Evolutionary conservation across 2,113 vertebrate species (phyloP).

Genomic region (Tetrao urogallus): DNA sequence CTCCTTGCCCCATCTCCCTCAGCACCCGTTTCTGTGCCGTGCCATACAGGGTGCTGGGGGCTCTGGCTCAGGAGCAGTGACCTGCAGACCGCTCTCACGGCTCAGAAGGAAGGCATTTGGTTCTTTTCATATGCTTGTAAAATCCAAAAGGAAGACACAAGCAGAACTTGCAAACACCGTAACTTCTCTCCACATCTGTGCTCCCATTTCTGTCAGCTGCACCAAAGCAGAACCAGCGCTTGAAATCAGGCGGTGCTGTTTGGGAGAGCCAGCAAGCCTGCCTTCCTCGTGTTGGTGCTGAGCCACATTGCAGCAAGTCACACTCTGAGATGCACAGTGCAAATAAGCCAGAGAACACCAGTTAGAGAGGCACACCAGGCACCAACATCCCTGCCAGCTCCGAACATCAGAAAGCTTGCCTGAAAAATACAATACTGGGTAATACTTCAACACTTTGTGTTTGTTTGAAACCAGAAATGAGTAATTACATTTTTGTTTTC

Average conservation of each 20-base stretch:
- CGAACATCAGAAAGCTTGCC: neutral
- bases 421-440: neutral
- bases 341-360: neutral
- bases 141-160: neutral
- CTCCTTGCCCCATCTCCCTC: neutral
- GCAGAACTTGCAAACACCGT: neutral
- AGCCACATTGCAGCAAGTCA: neutral
- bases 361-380: accelerated
- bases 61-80: neutral
- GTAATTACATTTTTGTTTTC: neutral
- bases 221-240: neutral
- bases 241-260: neutral
- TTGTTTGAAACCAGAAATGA: neutral
- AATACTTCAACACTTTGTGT: neutral
- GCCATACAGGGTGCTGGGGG: neutral
- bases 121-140: neutral
- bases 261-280: neutral
- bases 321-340: accelerated
- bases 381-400: neutral
- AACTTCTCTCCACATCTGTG: neutral
- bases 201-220: neutral
- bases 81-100: neutral
- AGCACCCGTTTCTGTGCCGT: neutral
- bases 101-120: neutral
- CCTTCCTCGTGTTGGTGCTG: neutral